These are phyloP conservation scores for Apis florea DNA, from an alignment of 1,140 invertebrate species.

Conservation along the genomic window DNA sequence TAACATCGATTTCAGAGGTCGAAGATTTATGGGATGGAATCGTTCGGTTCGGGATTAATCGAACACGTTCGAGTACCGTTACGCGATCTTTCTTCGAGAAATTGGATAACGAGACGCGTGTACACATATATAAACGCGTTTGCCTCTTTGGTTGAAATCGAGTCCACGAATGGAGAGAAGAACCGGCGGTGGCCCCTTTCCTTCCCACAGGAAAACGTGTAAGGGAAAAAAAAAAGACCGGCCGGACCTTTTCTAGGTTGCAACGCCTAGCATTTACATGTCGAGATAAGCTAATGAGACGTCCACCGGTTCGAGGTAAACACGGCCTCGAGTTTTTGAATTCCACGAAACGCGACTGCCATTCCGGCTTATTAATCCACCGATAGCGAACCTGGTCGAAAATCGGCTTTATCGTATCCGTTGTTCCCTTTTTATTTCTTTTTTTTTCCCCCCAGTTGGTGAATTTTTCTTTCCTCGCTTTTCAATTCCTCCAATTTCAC, in stretches of 20 bases:
- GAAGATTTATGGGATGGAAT: not conserved
- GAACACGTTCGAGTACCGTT: not conserved
- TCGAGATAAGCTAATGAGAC: constrained; percentile 54
- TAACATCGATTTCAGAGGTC: no score
- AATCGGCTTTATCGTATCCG: constrained; percentile 1
- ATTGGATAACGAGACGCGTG: not conserved
- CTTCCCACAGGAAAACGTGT: not conserved
- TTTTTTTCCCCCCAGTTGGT: no score
- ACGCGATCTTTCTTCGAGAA: not conserved
- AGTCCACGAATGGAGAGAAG: no score
- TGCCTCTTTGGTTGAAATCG: not conserved
- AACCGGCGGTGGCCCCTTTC: not conserved
- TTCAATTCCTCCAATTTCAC: no score
- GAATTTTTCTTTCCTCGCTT: no score
- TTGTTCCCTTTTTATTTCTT: not conserved
- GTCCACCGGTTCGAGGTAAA: constrained; percentile 13
- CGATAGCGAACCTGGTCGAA: constrained; percentile 28
- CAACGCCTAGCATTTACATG: constrained; percentile 37
- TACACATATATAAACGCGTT: no score
- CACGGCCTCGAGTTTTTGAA: constrained; percentile 12
- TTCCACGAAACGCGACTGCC: constrained; percentile 13
- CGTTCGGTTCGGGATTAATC: not conserved
- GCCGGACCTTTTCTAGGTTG: constrained; percentile 24
- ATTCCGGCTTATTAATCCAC: not conserved
- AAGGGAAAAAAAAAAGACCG: not conserved